Evolutionary conservation across 2,797 vertebrate genomes (phyloP).

Genomic region (Bryconaethiops microstoma): DNA sequence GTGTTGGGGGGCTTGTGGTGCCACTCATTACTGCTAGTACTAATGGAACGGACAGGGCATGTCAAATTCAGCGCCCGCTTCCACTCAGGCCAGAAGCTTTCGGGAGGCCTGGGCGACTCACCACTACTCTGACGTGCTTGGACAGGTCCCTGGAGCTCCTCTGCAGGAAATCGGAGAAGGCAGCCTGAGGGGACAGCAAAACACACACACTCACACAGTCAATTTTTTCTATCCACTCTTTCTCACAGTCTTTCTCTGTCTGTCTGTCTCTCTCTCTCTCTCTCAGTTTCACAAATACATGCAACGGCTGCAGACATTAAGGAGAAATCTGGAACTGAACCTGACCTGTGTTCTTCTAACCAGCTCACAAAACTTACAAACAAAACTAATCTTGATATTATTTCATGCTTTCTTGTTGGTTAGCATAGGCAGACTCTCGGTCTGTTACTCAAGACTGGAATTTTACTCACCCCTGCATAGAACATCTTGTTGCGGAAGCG

Average conservation of each 20-base stretch:
- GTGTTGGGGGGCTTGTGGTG: slow-evolving; percentile 22
- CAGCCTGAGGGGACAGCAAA: slow-evolving; percentile 79
- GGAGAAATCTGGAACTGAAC: too few relatives aligned
- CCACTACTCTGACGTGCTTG: slow-evolving; percentile 98
- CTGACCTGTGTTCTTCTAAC: too few relatives aligned
- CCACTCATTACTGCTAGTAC: neutral
- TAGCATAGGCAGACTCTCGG: neutral
- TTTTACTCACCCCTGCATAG: slow-evolving; percentile 93
- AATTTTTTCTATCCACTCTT: slow-evolving; percentile 18
- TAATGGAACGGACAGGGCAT: slow-evolving; percentile 37
- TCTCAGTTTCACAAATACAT: too few relatives aligned
- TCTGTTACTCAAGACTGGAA: slow-evolving; percentile 25
- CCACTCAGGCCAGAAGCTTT: neutral
- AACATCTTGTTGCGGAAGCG: slow-evolving; percentile 99
- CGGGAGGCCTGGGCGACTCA: slow-evolving; percentile 74
- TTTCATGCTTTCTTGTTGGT: too few relatives aligned
- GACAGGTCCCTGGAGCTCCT: slow-evolving; percentile 98
- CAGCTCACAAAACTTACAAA: too few relatives aligned
- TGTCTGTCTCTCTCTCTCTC: neutral
- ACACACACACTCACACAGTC: slow-evolving; percentile 11
- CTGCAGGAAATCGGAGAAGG: slow-evolving; percentile 98
- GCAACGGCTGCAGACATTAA: too few relatives aligned
- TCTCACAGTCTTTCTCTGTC: slow-evolving; percentile 9
- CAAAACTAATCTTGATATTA: too few relatives aligned
- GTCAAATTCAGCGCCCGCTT: slow-evolving; percentile 8